Evolutionary conservation across 1,140 invertebrate species (phyloP).

Genomic region (Drosophila jambulina): DNA sequence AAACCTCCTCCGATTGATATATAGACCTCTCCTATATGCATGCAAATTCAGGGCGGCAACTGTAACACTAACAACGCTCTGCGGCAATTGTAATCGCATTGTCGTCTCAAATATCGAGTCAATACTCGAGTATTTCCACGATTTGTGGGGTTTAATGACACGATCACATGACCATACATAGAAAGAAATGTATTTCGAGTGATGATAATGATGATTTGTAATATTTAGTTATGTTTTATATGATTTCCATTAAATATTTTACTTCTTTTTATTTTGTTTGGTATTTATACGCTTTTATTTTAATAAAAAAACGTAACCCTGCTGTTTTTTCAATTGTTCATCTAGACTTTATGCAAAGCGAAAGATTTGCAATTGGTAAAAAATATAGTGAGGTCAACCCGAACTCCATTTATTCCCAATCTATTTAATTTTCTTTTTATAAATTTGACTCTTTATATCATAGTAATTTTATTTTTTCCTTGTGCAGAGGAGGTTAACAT

Average conservation of each 20-base stretch:
- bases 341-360: not conserved
- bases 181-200: conserved; percentile 2
- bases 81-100: conserved; percentile 59
- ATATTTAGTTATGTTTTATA: not conserved
- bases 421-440: not conserved
- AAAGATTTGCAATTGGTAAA: not conserved
- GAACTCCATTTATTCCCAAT: not conserved
- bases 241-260: not conserved
- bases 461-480: not conserved
- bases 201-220: not conserved
- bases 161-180: conserved; percentile 56
- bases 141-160: conserved; percentile 62
- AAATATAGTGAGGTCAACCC: not conserved
- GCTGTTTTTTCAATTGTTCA: not conserved
- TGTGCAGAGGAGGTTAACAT: not conserved
- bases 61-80: conserved; percentile 36
- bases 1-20: conserved; percentile 6
- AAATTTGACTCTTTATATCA: not conserved
- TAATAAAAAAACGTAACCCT: too few species aligned
- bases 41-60: conserved; percentile 59
- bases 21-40: conserved; percentile 11
- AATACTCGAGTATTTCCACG: conserved; percentile 28
- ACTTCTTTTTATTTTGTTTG: not conserved
- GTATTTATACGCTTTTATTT: not conserved
- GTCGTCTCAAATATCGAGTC: conserved; percentile 55